Percentiles rank a stretch among this genome's conserved stretches.
Conservation (phyloP, 2,888 invertebrate genomes). For the Agrochola macilenta region DNA sequence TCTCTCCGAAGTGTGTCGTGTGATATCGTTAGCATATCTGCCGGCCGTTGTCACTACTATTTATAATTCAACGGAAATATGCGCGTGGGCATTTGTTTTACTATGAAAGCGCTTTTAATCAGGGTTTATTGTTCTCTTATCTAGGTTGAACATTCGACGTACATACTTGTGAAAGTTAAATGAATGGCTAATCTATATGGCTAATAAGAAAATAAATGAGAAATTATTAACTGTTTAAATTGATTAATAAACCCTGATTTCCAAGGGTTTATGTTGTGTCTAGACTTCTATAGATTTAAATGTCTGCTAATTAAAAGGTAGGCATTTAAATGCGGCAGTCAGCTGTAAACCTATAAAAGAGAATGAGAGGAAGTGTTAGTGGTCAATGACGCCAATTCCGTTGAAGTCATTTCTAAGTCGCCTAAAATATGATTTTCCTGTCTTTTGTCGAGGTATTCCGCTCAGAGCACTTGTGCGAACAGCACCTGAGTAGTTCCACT, state of each 20-base stretch:
- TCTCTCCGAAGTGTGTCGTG: conserved; percentile 29
- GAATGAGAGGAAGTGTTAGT: background rate
- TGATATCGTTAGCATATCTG: conserved; percentile 47
- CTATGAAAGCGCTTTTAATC: conserved; percentile 48
- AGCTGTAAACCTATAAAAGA: too few relatives aligned
- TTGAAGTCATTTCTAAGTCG: background rate
- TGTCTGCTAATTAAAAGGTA: too few relatives aligned
- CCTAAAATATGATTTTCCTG: background rate
- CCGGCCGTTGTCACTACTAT: conserved; percentile 55
- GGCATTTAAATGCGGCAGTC: background rate
- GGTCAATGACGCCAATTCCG: background rate
- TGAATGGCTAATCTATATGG: conserved; percentile 3
- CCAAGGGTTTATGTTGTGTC: background rate
- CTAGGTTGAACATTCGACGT: conserved; percentile 32
- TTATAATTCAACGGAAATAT: conserved; percentile 60
- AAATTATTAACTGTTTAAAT: background rate
- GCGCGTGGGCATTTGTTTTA: conserved; percentile 57
- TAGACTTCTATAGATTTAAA: background rate
- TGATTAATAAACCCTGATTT: conserved; percentile 10
- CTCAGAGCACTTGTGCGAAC: too few relatives aligned
- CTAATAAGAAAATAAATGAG: too few relatives aligned
- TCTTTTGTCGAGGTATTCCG: background rate
- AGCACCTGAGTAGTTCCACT: too few relatives aligned
- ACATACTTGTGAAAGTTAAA: conserved; percentile 37
- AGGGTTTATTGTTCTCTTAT: conserved; percentile 48